phyloP scores from a whole-genome alignment of 2,113 vertebrate genomes.

The Connochaetes taurinus region DNA sequence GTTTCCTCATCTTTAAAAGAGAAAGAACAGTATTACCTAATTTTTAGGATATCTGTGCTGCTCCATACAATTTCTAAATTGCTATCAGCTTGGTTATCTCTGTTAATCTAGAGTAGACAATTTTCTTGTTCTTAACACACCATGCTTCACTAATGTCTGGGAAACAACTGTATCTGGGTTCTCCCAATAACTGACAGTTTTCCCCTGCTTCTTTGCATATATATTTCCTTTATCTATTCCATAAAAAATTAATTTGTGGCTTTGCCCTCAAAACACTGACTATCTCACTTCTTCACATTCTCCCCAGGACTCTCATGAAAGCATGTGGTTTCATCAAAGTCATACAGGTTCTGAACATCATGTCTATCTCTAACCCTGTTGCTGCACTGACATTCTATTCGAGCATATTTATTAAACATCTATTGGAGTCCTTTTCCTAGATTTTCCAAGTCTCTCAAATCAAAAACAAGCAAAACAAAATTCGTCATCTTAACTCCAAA shows the following conservation, averaged over 20 bases:
- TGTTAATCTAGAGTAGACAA: not conserved
- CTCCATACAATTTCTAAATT: not conserved
- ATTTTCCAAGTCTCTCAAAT: not conserved
- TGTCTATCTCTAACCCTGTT: not conserved
- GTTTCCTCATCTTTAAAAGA: not conserved
- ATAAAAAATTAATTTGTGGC: not conserved
- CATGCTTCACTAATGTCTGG: not conserved
- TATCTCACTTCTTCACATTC: not conserved
- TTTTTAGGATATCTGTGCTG: not conserved
- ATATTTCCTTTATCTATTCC: not conserved
- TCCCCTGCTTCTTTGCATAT: not conserved
- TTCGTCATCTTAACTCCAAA: not conserved
- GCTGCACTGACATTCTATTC: not conserved
- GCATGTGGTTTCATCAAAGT: not conserved
- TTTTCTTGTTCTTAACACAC: not conserved
- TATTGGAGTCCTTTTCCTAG: not conserved
- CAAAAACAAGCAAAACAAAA: not conserved
- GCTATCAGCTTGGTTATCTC: not conserved
- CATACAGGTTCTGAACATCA: not conserved
- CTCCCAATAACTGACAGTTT: not conserved
- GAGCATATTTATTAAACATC: not conserved
- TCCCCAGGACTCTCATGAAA: not conserved
- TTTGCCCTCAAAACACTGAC: not conserved
- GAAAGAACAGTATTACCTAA: not conserved
- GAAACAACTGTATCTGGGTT: not conserved